These are phyloP conservation scores for Puffinus mauretanicus DNA, from an alignment of 2,113 vertebrate genomes.

Conservation along the genomic window DNA sequence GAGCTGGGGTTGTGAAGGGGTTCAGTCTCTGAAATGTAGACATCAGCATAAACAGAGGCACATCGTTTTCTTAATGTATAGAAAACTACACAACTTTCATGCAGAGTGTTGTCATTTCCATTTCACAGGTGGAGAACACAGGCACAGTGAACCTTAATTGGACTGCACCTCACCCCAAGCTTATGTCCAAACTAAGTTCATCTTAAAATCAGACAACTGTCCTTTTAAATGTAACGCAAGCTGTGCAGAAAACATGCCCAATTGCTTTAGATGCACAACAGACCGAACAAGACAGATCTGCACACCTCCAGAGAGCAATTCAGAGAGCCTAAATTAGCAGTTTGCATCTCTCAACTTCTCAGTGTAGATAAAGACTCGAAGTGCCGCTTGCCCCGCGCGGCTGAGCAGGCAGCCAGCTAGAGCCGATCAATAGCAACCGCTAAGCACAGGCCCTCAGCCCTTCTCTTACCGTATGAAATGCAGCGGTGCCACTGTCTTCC, in stretches of 20 bases:
- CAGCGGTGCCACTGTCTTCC: neutral
- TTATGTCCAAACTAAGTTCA: neutral
- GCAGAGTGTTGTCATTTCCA: neutral
- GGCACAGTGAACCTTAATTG: neutral
- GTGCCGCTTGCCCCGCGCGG: neutral
- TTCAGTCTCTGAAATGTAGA: neutral
- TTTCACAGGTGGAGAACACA: neutral
- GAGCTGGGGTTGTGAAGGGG: neutral
- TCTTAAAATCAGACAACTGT: neutral
- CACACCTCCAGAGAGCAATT: constrained; percentile 7
- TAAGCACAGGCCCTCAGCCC: neutral
- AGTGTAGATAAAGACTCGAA: neutral
- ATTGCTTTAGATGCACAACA: neutral
- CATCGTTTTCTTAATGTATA: neutral
- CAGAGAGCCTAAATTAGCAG: neutral
- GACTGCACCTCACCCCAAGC: neutral
- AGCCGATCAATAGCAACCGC: neutral
- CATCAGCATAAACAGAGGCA: neutral
- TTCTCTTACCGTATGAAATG: neutral
- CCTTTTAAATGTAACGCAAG: neutral
- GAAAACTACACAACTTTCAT: neutral
- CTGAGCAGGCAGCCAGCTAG: neutral
- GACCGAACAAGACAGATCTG: neutral
- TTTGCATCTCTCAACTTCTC: neutral
- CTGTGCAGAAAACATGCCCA: neutral